Evolutionary conservation across 2,888 invertebrate genomes (phyloP).

Genomic region (Heliconius cydno): DNA sequence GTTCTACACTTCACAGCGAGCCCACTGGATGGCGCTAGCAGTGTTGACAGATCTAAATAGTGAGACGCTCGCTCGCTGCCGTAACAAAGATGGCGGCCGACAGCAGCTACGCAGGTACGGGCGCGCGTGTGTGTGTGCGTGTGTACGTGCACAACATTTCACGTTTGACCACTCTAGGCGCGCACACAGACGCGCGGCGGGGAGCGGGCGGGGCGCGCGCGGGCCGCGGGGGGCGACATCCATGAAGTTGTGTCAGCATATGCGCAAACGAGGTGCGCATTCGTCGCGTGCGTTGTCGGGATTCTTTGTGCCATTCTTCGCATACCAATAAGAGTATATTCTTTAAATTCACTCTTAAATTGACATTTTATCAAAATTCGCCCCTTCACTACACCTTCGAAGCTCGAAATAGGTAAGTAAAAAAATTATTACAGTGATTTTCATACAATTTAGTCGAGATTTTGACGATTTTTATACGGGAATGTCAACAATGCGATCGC

Average conservation of each 20-base stretch:
- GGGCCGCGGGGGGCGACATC: slow-evolving; percentile 82
- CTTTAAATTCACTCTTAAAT: slow-evolving; percentile 88
- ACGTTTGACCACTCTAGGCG: slow-evolving; percentile 82
- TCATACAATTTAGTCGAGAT: slow-evolving; percentile 85
- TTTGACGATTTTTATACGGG: slow-evolving; percentile 86
- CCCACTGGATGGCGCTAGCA: slow-evolving; percentile 49
- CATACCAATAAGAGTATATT: slow-evolving; percentile 93
- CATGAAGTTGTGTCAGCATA: slow-evolving; percentile 88
- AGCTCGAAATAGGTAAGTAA: slow-evolving; percentile 89
- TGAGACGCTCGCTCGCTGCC: slow-evolving; percentile 62
- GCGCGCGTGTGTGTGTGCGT: slow-evolving; percentile 72
- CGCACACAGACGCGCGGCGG: slow-evolving; percentile 64
- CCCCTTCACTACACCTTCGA: slow-evolving; percentile 85
- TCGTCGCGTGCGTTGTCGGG: slow-evolving; percentile 95
- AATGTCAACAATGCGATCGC: slow-evolving; percentile 89
- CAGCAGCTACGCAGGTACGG: slow-evolving; percentile 80
- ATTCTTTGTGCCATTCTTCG: slow-evolving; percentile 99
- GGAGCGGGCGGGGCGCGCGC: slow-evolving; percentile 70
- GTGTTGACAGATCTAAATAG: slow-evolving; percentile 57
- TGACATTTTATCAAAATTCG: slow-evolving; percentile 86
- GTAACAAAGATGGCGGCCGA: slow-evolving; percentile 80
- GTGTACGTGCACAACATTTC: slow-evolving; percentile 78
- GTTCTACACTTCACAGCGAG: neutral
- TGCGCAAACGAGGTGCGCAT: slow-evolving; percentile 92
- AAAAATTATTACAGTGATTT: slow-evolving; percentile 81